These are phyloP conservation scores for Unio delphinus DNA, from an alignment of 2,888 invertebrate genomes.

Conservation along the genomic window DNA sequence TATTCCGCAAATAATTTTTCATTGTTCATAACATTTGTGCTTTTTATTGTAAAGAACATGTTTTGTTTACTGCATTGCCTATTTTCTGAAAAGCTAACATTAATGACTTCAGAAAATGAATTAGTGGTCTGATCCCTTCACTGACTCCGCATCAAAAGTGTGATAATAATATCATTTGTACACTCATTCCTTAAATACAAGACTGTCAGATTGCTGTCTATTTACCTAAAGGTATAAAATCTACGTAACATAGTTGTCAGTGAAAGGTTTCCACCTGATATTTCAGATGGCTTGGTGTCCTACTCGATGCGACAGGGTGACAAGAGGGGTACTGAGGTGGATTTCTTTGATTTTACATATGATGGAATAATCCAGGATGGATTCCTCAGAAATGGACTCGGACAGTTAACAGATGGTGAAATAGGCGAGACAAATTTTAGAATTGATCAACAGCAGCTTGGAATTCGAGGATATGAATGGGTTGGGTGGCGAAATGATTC, in stretches of 20 bases:
- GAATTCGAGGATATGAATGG: slow-evolving; percentile 84
- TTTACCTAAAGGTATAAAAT: too few relatives aligned
- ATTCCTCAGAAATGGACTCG: slow-evolving; percentile 82
- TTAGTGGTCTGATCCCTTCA: too few relatives aligned
- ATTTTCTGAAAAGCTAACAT: too few relatives aligned
- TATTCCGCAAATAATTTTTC: too few relatives aligned
- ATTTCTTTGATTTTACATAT: slow-evolving; percentile 87
- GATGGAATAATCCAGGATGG: slow-evolving; percentile 79
- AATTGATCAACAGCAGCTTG: slow-evolving; percentile 77
- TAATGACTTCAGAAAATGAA: too few relatives aligned
- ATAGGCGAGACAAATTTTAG: slow-evolving; percentile 84
- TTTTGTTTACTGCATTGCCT: too few relatives aligned
- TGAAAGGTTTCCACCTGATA: background rate
- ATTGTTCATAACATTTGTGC: too few relatives aligned
- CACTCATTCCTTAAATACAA: too few relatives aligned
- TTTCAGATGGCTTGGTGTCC: slow-evolving; percentile 84
- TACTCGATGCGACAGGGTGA: slow-evolving; percentile 94
- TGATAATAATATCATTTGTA: too few relatives aligned
- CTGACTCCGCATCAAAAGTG: too few relatives aligned
- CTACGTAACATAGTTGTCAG: background rate
- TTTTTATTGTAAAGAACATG: too few relatives aligned
- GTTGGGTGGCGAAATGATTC: slow-evolving; percentile 85
- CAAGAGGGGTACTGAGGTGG: slow-evolving; percentile 83
- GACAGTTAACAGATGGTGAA: slow-evolving; percentile 86
- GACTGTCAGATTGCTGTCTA: too few relatives aligned